phyloP scores from a whole-genome alignment of 2,113 vertebrate genomes.

The Bostrychus sinensis region DNA sequence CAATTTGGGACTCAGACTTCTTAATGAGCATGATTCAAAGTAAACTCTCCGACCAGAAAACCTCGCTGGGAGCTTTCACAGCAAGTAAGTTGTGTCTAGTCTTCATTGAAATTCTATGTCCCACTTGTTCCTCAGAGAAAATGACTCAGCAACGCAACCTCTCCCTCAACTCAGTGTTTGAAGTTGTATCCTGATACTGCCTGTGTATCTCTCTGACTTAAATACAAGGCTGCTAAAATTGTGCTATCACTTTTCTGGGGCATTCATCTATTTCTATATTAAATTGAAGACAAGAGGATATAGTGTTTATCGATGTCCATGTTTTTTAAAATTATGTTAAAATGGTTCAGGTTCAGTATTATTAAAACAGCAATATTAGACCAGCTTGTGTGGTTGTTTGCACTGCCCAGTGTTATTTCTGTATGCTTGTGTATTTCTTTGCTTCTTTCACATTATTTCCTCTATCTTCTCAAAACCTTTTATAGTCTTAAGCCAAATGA shows the following conservation, averaged over 20 bases:
- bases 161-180: slow-evolving; percentile 22
- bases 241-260: neutral
- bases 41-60: slow-evolving; percentile 34
- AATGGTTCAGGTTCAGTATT: too few species aligned
- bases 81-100: slow-evolving; percentile 33
- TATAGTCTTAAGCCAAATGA: slow-evolving; percentile 58
- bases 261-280: neutral
- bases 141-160: slow-evolving; percentile 41
- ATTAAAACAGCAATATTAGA: slow-evolving; percentile 1
- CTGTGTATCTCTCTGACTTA: neutral
- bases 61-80: slow-evolving; percentile 35
- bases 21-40: slow-evolving; percentile 55
- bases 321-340: too few species aligned
- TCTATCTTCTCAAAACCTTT: slow-evolving; percentile 29
- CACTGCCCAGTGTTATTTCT: slow-evolving; percentile 12
- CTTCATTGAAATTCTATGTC: slow-evolving; percentile 42
- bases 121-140: slow-evolving; percentile 25
- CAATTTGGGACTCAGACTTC: slow-evolving; percentile 22
- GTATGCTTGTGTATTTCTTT: slow-evolving; percentile 12
- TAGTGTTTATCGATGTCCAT: neutral
- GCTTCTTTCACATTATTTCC: slow-evolving; percentile 20
- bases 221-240: slow-evolving; percentile 5
- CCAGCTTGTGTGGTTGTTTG: slow-evolving; percentile 7
- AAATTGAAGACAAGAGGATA: neutral
- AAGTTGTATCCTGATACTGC: slow-evolving; percentile 20